phyloP scores from a whole-genome alignment of 2,797 vertebrate genomes.

The Pseudochirops cupreus region DNA sequence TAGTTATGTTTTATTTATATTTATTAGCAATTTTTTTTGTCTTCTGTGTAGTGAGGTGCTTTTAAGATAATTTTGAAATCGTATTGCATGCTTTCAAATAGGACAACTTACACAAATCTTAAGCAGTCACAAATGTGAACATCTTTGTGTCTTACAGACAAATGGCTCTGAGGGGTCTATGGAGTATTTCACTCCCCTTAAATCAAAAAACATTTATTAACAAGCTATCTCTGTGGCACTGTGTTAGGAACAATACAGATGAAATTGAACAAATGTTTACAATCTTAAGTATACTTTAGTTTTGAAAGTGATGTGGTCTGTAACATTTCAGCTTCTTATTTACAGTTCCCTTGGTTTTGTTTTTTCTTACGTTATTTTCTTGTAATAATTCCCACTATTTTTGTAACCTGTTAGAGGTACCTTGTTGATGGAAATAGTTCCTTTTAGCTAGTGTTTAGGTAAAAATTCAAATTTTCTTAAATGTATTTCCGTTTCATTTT shows the following conservation, averaged over 20 bases:
- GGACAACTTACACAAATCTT: constrained; percentile 40
- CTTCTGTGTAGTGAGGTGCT: constrained; percentile 54
- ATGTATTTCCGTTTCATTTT: constrained; percentile 56
- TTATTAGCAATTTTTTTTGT: constrained; percentile 69
- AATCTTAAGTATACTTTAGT: constrained; percentile 58
- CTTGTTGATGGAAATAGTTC: constrained; percentile 53
- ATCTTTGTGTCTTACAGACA: constrained; percentile 56
- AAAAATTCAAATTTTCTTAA: not conserved
- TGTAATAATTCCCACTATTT: constrained; percentile 44
- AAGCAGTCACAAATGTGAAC: constrained; percentile 49
- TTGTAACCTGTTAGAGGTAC: constrained; percentile 39
- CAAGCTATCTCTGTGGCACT: constrained; percentile 58
- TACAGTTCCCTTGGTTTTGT: constrained; percentile 49
- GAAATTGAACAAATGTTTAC: constrained; percentile 60
- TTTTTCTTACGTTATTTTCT: constrained; percentile 57
- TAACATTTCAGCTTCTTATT: constrained; percentile 40
- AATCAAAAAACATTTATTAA: constrained; percentile 60
- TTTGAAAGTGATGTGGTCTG: constrained; percentile 58
- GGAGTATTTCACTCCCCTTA: constrained; percentile 65
- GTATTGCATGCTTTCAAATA: constrained; percentile 40
- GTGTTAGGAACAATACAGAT: constrained; percentile 56
- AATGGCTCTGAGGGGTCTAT: constrained; percentile 26
- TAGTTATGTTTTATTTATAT: constrained; percentile 52
- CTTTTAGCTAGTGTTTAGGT: constrained; percentile 29
- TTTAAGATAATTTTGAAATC: constrained; percentile 58